phyloP scores from a whole-genome alignment of 2,888 invertebrate species.

The Hirtodrosophila trivittata region DNA sequence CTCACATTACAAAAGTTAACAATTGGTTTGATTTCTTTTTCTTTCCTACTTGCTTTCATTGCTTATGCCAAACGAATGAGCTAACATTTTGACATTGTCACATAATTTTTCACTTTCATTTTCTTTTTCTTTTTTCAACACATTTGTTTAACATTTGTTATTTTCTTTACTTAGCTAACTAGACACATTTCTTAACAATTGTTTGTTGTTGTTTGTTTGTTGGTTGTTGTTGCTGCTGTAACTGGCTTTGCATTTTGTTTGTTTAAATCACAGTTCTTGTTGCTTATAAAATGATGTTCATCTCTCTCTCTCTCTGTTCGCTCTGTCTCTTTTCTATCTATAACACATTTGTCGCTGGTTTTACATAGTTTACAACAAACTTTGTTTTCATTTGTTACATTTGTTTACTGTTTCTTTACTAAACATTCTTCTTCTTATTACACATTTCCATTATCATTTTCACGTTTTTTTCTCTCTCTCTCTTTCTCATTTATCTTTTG shows the following conservation, averaged over 20 bases:
- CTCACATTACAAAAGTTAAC: slow-evolving; percentile 76
- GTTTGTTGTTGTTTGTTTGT: slow-evolving; percentile 30
- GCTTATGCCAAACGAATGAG: slow-evolving; percentile 56
- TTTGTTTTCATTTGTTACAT: slow-evolving; percentile 18
- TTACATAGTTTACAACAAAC: slow-evolving; percentile 40
- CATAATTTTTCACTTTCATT: too few relatives aligned
- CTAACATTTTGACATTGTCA: slow-evolving; percentile 72
- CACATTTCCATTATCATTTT: slow-evolving; percentile 1
- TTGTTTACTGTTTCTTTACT: slow-evolving; percentile 28
- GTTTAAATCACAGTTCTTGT: slow-evolving; percentile 75
- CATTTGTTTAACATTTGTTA: slow-evolving; percentile 11
- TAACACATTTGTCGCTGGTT: slow-evolving; percentile 28
- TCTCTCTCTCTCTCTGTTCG: slow-evolving; percentile 13
- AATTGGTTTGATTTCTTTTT: slow-evolving; percentile 60
- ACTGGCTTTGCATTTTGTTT: slow-evolving; percentile 56
- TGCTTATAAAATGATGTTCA: slow-evolving; percentile 76
- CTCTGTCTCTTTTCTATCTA: slow-evolving; percentile 14
- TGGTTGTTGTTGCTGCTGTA: slow-evolving; percentile 38
- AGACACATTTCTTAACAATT: slow-evolving; percentile 77
- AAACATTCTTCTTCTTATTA: neutral
- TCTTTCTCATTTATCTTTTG: neutral
- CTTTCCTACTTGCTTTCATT: slow-evolving; percentile 31
- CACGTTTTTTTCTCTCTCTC: too few relatives aligned
- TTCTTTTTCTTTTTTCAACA: slow-evolving; percentile 31
- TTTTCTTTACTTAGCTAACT: slow-evolving; percentile 68